Percentiles rank a stretch among this genome's conserved stretches.
Evolutionary conservation across 92 coral and sea anemone species (phyloP).

Genomic region (Pocillopora grandis): DNA sequence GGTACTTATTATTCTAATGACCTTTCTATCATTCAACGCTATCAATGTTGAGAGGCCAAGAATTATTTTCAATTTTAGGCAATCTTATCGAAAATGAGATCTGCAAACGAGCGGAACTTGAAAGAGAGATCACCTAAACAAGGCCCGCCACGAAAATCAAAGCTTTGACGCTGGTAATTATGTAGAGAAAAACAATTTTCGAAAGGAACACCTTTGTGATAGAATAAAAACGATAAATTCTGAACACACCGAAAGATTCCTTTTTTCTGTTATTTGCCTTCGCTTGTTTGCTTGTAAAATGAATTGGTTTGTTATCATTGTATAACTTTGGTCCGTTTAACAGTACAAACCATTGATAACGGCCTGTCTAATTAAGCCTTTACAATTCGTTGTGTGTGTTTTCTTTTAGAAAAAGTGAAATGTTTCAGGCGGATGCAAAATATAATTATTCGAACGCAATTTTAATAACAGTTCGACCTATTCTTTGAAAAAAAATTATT

Average conservation of each 20-base stretch:
- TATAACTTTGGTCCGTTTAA: slow-evolving; percentile 63
- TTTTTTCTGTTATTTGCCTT: slow-evolving; percentile 40
- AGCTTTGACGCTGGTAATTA: slow-evolving; percentile 39
- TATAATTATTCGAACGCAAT: slow-evolving; percentile 68
- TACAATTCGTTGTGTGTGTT: slow-evolving; percentile 59
- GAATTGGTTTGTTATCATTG: slow-evolving; percentile 83
- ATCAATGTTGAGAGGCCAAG: slow-evolving; percentile 74
- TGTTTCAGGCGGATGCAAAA: slow-evolving; percentile 77
- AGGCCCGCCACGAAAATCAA: slow-evolving; percentile 45
- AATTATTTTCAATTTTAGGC: slow-evolving; percentile 78
- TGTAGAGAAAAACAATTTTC: slow-evolving; percentile 34
- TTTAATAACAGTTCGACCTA: slow-evolving; percentile 68
- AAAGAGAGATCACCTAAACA: slow-evolving; percentile 67
- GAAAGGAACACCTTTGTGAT: slow-evolving; percentile 16
- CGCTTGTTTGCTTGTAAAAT: slow-evolving; percentile 80
- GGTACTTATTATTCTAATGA: slow-evolving; percentile 73
- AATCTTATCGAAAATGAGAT: slow-evolving; percentile 84
- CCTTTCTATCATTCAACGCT: slow-evolving; percentile 59
- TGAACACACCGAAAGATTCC: slow-evolving; percentile 24
- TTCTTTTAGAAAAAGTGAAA: slow-evolving; percentile 69
- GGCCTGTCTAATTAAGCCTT: slow-evolving; percentile 77
- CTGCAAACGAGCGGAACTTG: slow-evolving; percentile 88
- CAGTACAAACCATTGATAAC: slow-evolving; percentile 78
- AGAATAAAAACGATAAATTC: slow-evolving; percentile 19
- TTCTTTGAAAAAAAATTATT: slow-evolving; percentile 82